Evolutionary conservation across 2,113 vertebrate species (phyloP), one percentile per base, ranked within the genome.

Genomic region (Steatornis caripensis): DNA sequence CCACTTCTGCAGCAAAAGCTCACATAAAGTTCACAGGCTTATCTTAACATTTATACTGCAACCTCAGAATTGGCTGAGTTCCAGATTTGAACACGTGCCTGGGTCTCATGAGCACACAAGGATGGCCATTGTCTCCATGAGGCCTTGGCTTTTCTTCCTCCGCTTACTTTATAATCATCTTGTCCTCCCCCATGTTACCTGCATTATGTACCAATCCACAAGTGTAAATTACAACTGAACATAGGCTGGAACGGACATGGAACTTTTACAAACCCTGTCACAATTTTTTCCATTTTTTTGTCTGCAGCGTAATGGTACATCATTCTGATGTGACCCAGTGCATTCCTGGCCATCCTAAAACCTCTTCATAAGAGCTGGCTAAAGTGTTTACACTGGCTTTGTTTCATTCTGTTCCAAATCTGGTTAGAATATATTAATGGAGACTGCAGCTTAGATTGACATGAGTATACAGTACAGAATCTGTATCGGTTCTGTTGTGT

Each of bases 111-210:
- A 57, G 19, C n/a, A 18, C 43, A 41, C 6, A 0, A 10, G n/a
- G 5, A 21, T 54, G 27, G 10, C 37, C 2, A 0, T 34, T 72
- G 32, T 22, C 41, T 3, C 1, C 18, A 27, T 19, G 17, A 10
- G 24, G 2, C 30, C 18, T 78, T 61, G 43, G 22, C 20, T 77
- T 60, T 86, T 34, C 30, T 37, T 13, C 3, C 8, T 3, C 4
- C 4, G 2, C 3, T 6, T 26, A 18, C 45, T 57, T 11, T 74
- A 5, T 37, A 30, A 12, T 18, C 6, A 5, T 23, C 11, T 5
- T 81, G 39, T 60, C 12, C 10, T 81, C 5, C 4, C 12, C 26
- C 39, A 4, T 37, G 26, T 46, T 61, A 19, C 26, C 23, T 72
- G 27, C 14, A 6, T 8, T 24, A 27, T 37, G 36, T 46, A 43